phyloP scores from a whole-genome alignment of 2,113 vertebrate species.

The Pseudopipra pipra region DNA sequence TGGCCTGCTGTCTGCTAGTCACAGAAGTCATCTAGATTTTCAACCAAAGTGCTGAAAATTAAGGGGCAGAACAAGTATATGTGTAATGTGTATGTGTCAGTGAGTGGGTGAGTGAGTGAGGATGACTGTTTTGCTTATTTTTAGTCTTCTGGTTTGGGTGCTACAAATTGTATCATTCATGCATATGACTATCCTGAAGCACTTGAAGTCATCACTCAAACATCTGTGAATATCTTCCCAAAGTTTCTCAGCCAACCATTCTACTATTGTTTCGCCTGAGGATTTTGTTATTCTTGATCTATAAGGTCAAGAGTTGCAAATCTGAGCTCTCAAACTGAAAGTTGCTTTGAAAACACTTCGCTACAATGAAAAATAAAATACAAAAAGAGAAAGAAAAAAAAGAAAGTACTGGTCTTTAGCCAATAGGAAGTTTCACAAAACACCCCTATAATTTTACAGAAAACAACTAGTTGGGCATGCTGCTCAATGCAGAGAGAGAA shows the following conservation, averaged over 20 bases:
- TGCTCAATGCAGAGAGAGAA: neutral
- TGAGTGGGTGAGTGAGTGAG: neutral
- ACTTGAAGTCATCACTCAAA: neutral
- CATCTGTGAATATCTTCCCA: neutral
- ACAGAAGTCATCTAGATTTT: neutral
- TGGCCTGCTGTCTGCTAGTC: neutral
- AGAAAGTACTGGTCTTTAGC: neutral
- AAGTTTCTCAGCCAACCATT: neutral
- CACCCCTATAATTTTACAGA: neutral
- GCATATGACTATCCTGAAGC: neutral
- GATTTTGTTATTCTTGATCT: neutral
- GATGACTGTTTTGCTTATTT: neutral
- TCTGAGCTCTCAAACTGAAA: neutral
- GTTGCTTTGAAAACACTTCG: neutral
- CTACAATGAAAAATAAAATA: neutral
- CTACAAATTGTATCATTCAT: neutral
- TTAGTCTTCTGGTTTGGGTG: neutral
- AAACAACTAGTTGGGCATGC: rapidly evolving
- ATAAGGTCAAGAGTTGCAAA: neutral
- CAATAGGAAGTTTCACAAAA: neutral
- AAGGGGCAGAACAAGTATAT: neutral
- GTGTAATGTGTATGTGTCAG: neutral
- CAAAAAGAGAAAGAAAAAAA: no score
- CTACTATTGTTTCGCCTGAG: neutral
- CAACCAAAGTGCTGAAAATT: neutral